Evolutionary conservation across 2,797 vertebrate species (phyloP).

Genomic region (Aviceda cuculoides): DNA sequence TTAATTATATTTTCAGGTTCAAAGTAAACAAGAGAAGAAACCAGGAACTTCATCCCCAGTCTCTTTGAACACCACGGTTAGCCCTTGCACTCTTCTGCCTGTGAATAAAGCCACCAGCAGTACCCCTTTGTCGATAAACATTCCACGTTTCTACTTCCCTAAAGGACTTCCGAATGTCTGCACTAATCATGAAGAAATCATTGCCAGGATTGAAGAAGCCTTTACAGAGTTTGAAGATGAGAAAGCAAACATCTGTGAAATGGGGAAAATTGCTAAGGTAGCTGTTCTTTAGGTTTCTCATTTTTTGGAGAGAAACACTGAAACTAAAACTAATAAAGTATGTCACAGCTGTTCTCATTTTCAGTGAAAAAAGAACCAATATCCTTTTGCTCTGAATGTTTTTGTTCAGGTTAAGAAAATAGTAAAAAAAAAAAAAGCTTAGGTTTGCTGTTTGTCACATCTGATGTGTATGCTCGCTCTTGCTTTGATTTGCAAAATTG

Average conservation of each 20-base stretch:
- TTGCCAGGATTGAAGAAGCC: constrained; percentile 83
- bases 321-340: not conserved
- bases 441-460: not conserved
- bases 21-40: constrained; percentile 94
- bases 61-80: constrained; percentile 68
- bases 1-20: constrained; percentile 79
- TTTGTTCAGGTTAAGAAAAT: not conserved
- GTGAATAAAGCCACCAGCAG: constrained; percentile 78
- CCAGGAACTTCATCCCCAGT: constrained; percentile 82
- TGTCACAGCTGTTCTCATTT: not conserved
- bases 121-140: constrained; percentile 88
- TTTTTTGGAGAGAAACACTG: not conserved
- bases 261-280: constrained; percentile 98
- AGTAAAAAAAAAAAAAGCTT: not conserved
- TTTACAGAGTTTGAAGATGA: constrained; percentile 91
- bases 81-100: constrained; percentile 71
- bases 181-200: constrained; percentile 84
- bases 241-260: constrained; percentile 92
- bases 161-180: constrained; percentile 87
- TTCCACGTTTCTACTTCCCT: constrained; percentile 99
- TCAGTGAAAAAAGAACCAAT: not conserved
- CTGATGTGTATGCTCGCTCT: not conserved
- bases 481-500: not conserved
- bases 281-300: not conserved
- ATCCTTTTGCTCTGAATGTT: not conserved